Percentiles rank a stretch among this genome's conserved stretches.
phyloP scores from a whole-genome alignment of 35 echinoderm and acorn worm species.

The Holothuria glaberrima region DNA sequence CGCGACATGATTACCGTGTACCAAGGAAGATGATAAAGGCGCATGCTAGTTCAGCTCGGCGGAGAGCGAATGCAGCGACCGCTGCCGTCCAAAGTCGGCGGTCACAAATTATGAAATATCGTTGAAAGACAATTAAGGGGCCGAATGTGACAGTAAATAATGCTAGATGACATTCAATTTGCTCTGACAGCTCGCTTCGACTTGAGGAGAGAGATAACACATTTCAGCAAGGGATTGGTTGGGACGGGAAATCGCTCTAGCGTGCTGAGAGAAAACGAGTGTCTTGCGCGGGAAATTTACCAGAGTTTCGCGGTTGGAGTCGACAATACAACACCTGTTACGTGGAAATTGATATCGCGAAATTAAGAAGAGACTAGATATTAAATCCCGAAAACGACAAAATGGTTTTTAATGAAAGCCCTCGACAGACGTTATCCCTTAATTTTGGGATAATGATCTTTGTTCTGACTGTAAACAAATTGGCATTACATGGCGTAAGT shows the following conservation, averaged over 20 bases:
- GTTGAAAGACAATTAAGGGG: slow-evolving; percentile 30
- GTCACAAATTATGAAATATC: slow-evolving; percentile 50
- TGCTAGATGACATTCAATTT: slow-evolving; percentile 37
- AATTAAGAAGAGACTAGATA: slow-evolving; percentile 8
- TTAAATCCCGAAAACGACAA: background rate
- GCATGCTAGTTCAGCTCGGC: background rate
- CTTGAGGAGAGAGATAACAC: slow-evolving; percentile 9
- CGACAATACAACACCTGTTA: slow-evolving; percentile 30
- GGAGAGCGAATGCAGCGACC: background rate
- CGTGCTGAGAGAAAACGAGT: slow-evolving; percentile 24
- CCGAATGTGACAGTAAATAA: slow-evolving; percentile 14
- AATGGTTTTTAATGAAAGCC: slow-evolving; percentile 47
- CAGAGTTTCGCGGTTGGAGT: background rate
- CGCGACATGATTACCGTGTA: background rate
- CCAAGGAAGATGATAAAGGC: background rate
- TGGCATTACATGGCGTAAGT: background rate
- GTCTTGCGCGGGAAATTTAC: background rate
- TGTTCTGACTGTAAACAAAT: slow-evolving; percentile 9
- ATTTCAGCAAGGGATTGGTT: slow-evolving; percentile 18
- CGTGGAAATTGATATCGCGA: slow-evolving; percentile 15
- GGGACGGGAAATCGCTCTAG: background rate
- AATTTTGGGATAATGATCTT: slow-evolving; percentile 37
- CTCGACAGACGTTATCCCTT: slow-evolving; percentile 25
- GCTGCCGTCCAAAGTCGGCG: background rate
- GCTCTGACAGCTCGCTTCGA: slow-evolving; percentile 2